Percentiles rank a stretch among this genome's conserved stretches.
Evolutionary conservation across 2,888 invertebrate genomes (phyloP).

Genomic region (Harpalus rufipes): DNA sequence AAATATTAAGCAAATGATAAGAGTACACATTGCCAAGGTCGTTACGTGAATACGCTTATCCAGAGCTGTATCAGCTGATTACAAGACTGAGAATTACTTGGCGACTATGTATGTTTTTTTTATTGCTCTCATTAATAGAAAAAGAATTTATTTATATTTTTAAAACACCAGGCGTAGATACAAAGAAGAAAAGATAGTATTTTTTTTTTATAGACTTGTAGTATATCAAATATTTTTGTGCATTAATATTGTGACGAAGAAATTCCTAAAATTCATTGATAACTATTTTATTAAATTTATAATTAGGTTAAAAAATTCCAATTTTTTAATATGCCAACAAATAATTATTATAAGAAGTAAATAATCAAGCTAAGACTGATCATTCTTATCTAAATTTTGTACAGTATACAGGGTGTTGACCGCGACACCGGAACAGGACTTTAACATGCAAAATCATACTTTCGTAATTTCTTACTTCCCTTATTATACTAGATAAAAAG

Average conservation of each 20-base stretch:
- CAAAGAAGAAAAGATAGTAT: neutral
- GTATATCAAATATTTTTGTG: neutral
- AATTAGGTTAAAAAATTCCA: neutral
- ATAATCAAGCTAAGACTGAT: too few relatives aligned
- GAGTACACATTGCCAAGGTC: constrained; percentile 62
- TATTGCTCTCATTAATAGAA: neutral
- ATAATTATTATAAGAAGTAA: too few relatives aligned
- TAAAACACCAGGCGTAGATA: neutral
- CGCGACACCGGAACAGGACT: too few relatives aligned
- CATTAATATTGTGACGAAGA: neutral
- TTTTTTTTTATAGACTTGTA: neutral
- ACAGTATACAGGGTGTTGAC: too few relatives aligned
- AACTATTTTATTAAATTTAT: neutral
- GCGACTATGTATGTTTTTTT: neutral
- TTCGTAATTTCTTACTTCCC: too few relatives aligned
- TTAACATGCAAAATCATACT: too few relatives aligned
- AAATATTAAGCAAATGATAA: constrained; percentile 65
- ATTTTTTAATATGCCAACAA: too few relatives aligned
- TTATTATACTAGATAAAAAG: too few relatives aligned
- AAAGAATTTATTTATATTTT: neutral
- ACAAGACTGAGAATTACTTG: neutral
- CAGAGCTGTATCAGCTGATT: neutral
- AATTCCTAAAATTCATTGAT: neutral
- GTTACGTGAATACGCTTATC: constrained; percentile 14
- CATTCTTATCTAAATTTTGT: too few relatives aligned